These are phyloP conservation scores for Anser cygnoides DNA, from an alignment of 2,113 vertebrate species.

Conservation along the genomic window DNA sequence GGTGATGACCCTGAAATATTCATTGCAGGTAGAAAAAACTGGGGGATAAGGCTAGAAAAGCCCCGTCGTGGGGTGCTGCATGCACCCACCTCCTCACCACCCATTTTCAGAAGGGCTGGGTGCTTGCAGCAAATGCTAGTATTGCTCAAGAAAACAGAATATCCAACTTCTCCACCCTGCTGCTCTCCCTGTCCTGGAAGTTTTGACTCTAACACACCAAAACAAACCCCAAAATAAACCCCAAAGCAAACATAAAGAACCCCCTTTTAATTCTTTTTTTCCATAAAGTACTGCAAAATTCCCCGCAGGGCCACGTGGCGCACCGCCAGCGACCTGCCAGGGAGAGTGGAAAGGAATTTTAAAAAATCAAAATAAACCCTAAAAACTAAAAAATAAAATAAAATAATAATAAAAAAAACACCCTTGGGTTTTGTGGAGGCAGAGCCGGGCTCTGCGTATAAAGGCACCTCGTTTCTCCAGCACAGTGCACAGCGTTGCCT, in stretches of 20 bases:
- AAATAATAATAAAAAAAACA: background rate
- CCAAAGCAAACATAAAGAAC: background rate
- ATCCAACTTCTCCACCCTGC: background rate
- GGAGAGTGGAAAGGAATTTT: background rate
- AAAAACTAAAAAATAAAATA: background rate
- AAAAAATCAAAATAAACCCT: background rate
- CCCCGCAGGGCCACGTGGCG: background rate
- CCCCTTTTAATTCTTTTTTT: background rate
- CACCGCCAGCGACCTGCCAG: background rate
- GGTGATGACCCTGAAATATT: background rate
- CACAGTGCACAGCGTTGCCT: background rate
- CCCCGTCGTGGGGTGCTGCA: background rate
- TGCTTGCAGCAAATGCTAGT: background rate
- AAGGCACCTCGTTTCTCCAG: slow-evolving; percentile 48
- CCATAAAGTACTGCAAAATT: background rate
- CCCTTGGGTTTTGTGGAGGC: background rate
- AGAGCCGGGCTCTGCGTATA: background rate
- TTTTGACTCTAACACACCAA: background rate
- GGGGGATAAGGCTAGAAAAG: background rate
- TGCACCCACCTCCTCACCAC: background rate
- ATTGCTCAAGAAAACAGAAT: background rate
- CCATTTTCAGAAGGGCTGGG: too few relatives aligned
- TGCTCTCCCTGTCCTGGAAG: background rate
- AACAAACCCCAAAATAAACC: background rate
- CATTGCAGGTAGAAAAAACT: background rate